Evolutionary conservation across 2,888 invertebrate species (phyloP).

Genomic region (Troilus luridus): DNA sequence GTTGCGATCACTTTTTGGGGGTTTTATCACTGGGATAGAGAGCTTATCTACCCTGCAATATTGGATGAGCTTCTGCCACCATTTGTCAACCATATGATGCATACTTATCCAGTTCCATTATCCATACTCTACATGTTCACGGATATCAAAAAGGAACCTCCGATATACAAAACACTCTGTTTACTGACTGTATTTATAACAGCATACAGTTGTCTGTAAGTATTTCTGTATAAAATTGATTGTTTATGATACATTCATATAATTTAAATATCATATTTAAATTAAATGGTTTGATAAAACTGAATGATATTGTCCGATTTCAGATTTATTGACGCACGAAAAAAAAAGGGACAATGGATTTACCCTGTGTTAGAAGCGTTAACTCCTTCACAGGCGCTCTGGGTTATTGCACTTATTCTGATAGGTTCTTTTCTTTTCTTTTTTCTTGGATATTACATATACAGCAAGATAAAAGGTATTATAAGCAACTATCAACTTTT

Average conservation of each 20-base stretch:
- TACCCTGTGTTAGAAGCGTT: slow-evolving; percentile 32
- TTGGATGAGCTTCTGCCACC: slow-evolving; percentile 72
- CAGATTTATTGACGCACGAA: neutral
- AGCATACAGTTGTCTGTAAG: neutral
- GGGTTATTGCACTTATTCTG: neutral
- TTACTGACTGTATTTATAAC: neutral
- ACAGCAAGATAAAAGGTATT: slow-evolving; percentile 51
- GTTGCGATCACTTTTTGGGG: slow-evolving; percentile 73
- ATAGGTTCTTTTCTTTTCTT: slow-evolving; percentile 39
- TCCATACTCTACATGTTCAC: slow-evolving; percentile 71
- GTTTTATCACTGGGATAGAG: slow-evolving; percentile 72
- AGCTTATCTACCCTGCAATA: slow-evolving; percentile 73
- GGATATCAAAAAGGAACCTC: slow-evolving; percentile 65
- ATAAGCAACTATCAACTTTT: neutral
- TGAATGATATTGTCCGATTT: neutral
- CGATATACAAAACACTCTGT: slow-evolving; percentile 62
- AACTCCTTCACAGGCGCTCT: neutral
- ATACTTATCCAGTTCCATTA: slow-evolving; percentile 72
- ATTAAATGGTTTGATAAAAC: neutral
- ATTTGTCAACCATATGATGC: slow-evolving; percentile 75
- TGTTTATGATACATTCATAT: neutral
- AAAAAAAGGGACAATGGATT: slow-evolving; percentile 29
- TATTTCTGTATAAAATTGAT: neutral
- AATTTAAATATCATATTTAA: neutral
- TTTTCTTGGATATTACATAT: slow-evolving; percentile 45